Evolutionary conservation across 2,113 vertebrate species (phyloP).

Genomic region (Forbesichthys agassizii): DNA sequence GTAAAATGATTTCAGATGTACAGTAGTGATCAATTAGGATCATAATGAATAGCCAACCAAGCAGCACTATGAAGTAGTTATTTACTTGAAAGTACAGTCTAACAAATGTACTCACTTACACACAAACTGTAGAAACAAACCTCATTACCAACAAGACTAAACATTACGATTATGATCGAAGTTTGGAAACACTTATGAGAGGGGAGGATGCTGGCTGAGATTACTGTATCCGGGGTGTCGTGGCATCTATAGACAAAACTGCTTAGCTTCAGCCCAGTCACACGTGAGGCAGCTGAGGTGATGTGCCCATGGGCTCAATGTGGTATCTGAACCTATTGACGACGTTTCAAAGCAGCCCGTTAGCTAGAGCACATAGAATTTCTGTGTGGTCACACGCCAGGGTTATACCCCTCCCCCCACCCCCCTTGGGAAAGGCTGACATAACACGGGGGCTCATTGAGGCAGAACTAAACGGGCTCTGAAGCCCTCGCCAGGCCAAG

Average conservation of each 20-base stretch:
- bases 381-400: slow-evolving; percentile 74
- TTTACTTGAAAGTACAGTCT: neutral
- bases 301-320: slow-evolving; percentile 59
- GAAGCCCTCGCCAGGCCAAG: slow-evolving; percentile 34
- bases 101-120: too few species aligned
- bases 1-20: slow-evolving; percentile 20
- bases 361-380: slow-evolving; percentile 75
- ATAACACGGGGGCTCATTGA: slow-evolving; percentile 59
- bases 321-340: slow-evolving; percentile 70
- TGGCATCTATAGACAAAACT: slow-evolving; percentile 67
- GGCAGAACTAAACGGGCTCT: slow-evolving; percentile 65
- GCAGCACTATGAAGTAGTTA: neutral
- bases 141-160: too few species aligned
- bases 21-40: slow-evolving; percentile 4
- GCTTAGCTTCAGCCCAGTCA: slow-evolving; percentile 66
- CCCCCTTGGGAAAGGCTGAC: slow-evolving; percentile 75
- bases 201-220: slow-evolving; percentile 47
- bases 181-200: slow-evolving; percentile 61
- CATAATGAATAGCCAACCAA: slow-evolving; percentile 22
- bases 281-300: slow-evolving; percentile 64
- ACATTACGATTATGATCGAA: neutral
- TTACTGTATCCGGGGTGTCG: slow-evolving; percentile 64
- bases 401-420: slow-evolving; percentile 25
- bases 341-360: slow-evolving; percentile 67
- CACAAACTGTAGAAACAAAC: too few species aligned